Evolutionary conservation across 2,797 vertebrate genomes (phyloP).

Genomic region (Lerista edwardsae): DNA sequence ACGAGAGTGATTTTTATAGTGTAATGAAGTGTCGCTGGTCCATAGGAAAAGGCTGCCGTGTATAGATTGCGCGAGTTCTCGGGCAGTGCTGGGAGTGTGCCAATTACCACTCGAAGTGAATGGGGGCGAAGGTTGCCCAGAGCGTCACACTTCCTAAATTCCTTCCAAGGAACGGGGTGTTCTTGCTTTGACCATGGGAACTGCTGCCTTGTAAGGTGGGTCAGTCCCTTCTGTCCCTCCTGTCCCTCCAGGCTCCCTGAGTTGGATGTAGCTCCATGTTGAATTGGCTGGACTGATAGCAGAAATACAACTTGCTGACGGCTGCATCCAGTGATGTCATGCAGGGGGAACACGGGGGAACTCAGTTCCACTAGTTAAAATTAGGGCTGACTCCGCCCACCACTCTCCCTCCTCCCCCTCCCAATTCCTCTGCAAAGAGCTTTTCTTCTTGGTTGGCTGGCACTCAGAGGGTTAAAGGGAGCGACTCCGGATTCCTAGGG

Average conservation of each 20-base stretch:
- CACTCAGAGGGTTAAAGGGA: no score
- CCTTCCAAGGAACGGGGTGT: background rate
- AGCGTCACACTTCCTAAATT: background rate
- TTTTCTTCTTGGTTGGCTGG: no score
- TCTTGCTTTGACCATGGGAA: background rate
- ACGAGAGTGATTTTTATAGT: fast-evolving
- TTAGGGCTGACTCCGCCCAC: no score
- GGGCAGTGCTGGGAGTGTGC: fast-evolving
- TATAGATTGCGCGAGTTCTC: background rate
- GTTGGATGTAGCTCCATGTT: background rate
- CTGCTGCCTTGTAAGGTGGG: background rate
- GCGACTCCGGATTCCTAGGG: no score
- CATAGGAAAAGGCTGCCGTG: background rate
- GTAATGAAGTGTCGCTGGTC: fast-evolving
- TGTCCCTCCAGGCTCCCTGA: background rate
- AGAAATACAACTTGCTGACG: background rate
- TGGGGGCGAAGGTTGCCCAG: background rate
- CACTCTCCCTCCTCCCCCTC: no score
- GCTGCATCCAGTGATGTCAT: no score
- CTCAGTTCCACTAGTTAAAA: no score
- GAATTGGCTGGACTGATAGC: background rate
- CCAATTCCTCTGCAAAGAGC: no score
- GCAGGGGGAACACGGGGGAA: no score
- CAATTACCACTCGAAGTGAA: fast-evolving
- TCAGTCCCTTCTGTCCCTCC: background rate